Base-by-base conservation (phyloP, 30 jellyfish, hydroid and myxozoan species). In the Aurelia aurita complex sp. Pacific region DNA sequence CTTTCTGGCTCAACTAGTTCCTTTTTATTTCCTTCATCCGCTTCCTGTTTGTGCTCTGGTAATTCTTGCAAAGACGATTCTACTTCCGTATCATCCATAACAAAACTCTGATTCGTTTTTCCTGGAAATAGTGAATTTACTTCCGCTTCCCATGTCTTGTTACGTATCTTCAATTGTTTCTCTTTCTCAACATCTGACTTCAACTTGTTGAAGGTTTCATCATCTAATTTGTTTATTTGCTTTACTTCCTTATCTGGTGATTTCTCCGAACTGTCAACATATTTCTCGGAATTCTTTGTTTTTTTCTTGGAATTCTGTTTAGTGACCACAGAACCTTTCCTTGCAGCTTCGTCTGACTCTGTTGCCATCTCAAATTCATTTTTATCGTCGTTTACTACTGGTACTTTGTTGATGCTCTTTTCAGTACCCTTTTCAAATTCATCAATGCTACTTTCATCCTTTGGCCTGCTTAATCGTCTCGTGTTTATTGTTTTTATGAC, bases 81-180 rank as follows among this genome's bases (percentile, higher is more conserved):
- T 17, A 52, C 69, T 10, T 80, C 74, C 16, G 18, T n/a, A 15
- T 42, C 73, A 29, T 40, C 65, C 52, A 16, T 36, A 10, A 51
- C 51, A 14, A 64, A 29, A 8, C 61, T 46, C 23, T 42, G 54
- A 77, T 40, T 62, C 38, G 53, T 42, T 14, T 62, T 71, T 71
- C 85, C 80, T 52, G 92, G 92, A 72, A 83, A 83, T 19, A 83
- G 51, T 13, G 80, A 12, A 62, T 83, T 83, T 42, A 83, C 92
- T 83, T 83, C 92, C 81, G 79, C 92, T 15, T 83, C 92, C 92
- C 92, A 83, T 55, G 92, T 83, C 43, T 83, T 83, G 74, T 83
- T 83, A 10, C 69, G 62, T 46, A 83, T 23, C 55, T 64, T 75
- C 76, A 59, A 66, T 11, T 15, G 34, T 9, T 59, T 67, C 11